Evolutionary conservation across 2,797 vertebrate genomes (phyloP), one percentile per base, ranked within the genome.

Genomic region (Poeciliopsis turneri): DNA sequence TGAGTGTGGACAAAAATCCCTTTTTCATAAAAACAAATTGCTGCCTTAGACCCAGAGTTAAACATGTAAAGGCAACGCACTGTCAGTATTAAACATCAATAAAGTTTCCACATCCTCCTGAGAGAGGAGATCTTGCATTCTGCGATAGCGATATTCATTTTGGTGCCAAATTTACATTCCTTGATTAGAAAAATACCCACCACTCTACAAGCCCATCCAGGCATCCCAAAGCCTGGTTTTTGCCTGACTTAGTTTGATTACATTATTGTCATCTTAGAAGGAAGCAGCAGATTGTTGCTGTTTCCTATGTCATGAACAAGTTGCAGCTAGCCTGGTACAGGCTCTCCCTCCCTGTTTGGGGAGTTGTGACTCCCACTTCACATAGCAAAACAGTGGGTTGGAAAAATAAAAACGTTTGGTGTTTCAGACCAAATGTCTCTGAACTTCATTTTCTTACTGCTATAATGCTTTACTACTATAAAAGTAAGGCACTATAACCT

Each of bases 271-370:
- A 30, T 71, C 61, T 41, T 69, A 33, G 25, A 73, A 74, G 43
- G 72, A 59, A 77, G 66, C 59, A 68, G 75, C 55, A 79, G 41
- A 43, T 71, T 78, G 33, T 68, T 69, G 16, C 70, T 57, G 79
- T 79, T 66, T 85, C 78, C 36, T 30, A 78, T 86, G 90, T 87
- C 87, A 84, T 76, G 70, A 86, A 88, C 93, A 88, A 82, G 94
- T 93, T 86, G 7, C 68, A 75, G 75, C 93, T 78, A 57, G 91
- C 75, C 82, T 85, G 71, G 68, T 76, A 72, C 76, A 71, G 86
- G 81, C 89, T 91, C 81, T 87, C 64, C 80, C 81, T 86, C 55
- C 79, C 76, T 80, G 61, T 86, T 81, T 45, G 15, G 59, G 83
- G 75, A 84, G 78, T 73, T 73, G 41, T 74, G 36, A 81, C 82